Conservation (phyloP, 2,888 invertebrate species). For the Drosophila mimetica region DNA sequence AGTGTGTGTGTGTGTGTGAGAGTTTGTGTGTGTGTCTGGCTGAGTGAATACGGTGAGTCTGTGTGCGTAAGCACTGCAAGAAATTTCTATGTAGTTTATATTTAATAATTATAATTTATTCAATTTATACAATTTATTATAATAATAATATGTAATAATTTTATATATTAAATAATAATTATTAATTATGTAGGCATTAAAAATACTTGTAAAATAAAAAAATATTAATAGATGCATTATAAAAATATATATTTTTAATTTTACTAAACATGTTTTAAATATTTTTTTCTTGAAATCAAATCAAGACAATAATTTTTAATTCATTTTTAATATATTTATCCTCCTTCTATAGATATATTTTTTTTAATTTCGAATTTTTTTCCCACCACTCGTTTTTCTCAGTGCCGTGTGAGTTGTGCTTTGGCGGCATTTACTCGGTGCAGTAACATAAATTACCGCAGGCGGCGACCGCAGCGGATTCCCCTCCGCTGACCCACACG, state of each 20-base stretch:
- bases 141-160: background rate
- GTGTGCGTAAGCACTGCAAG: slow-evolving; percentile 20
- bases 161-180: background rate
- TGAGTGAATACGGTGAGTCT: slow-evolving; percentile 26
- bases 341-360: too few species aligned
- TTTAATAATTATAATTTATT: too few species aligned
- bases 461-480: slow-evolving; percentile 58
- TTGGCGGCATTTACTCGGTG: slow-evolving; percentile 76
- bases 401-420: slow-evolving; percentile 57
- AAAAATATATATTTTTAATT: too few species aligned
- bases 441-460: slow-evolving; percentile 77
- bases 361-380: too few species aligned
- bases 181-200: background rate
- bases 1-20: slow-evolving; percentile 6
- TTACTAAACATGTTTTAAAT: too few species aligned
- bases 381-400: background rate
- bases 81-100: background rate
- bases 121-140: too few species aligned
- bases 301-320: too few species aligned
- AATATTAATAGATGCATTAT: too few species aligned
- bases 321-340: too few species aligned
- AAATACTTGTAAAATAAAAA: too few species aligned
- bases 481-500: slow-evolving; percentile 29
- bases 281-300: too few species aligned
- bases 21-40: slow-evolving; percentile 23